A percentile compares a stretch with the other conserved stretches of the same genome.
phyloP scores from a whole-genome alignment of 2,888 invertebrate species.

The Trichopoda pennipes region DNA sequence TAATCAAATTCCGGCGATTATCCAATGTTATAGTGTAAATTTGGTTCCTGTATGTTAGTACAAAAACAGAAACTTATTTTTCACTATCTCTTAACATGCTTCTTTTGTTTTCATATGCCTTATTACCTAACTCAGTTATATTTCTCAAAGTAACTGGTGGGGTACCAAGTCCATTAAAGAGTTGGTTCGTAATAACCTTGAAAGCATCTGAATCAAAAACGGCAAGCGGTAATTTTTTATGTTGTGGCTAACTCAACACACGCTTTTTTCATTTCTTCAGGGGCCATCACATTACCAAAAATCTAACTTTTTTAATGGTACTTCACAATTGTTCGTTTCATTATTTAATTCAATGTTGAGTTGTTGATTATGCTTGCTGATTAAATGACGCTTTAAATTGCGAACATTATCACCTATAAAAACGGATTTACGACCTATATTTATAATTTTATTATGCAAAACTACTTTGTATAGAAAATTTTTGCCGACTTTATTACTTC shows the following conservation, averaged over 20 bases:
- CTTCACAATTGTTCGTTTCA: neutral
- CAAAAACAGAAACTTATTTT: conserved; percentile 15
- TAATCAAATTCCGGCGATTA: too few species aligned
- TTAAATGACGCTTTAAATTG: too few species aligned
- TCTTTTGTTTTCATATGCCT: conserved; percentile 21
- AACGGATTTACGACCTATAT: too few species aligned
- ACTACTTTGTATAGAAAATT: too few species aligned
- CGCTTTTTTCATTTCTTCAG: conserved; percentile 2
- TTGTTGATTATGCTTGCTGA: too few species aligned
- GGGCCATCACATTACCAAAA: neutral
- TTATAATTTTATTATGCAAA: too few species aligned
- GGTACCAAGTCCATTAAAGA: conserved; percentile 2
- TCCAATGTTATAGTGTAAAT: conserved; percentile 21
- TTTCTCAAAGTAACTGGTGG: conserved; percentile 28
- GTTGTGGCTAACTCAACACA: neutral
- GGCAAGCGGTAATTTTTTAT: neutral
- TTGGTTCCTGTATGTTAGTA: too few species aligned
- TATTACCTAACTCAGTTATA: conserved; percentile 30
- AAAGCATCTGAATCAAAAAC: neutral
- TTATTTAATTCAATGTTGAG: too few species aligned
- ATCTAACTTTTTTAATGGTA: neutral
- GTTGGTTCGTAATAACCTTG: conserved; percentile 13
- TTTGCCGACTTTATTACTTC: too few species aligned
- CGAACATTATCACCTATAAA: too few species aligned
- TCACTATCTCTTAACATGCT: conserved; percentile 16